Evolutionary conservation across 2,888 invertebrate species (phyloP).

Genomic region (Agrotis puta): DNA sequence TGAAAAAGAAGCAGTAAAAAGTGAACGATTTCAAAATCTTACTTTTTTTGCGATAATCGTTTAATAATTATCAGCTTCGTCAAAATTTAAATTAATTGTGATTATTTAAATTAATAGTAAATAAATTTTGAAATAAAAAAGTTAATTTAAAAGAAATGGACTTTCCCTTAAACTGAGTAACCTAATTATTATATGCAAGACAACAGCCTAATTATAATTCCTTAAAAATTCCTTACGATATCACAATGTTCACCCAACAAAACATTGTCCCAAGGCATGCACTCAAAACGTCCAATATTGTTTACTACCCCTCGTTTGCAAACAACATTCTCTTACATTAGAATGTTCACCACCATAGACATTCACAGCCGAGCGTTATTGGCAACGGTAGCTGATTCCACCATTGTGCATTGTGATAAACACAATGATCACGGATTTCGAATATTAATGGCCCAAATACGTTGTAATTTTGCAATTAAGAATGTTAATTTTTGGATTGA

Average conservation of each 20-base stretch:
- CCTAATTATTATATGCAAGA: too few species aligned
- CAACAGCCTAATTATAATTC: too few species aligned
- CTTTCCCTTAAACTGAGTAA: too few species aligned
- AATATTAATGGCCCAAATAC: conserved; percentile 56
- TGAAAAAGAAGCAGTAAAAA: too few species aligned
- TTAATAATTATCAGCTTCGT: too few species aligned
- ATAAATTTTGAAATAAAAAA: too few species aligned
- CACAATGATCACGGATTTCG: conserved; percentile 57
- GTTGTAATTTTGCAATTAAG: conserved; percentile 63
- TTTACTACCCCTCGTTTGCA: conserved; percentile 46
- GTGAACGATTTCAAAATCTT: too few species aligned
- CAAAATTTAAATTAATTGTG: too few species aligned
- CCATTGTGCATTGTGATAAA: conserved; percentile 58
- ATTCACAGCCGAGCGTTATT: conserved; percentile 50
- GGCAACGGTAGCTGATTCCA: conserved; percentile 63
- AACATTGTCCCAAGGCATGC: conserved; percentile 13
- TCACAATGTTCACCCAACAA: conserved; percentile 1
- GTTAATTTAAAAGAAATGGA: too few species aligned
- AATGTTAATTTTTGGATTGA: conserved; percentile 52
- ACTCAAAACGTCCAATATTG: conserved; percentile 29
- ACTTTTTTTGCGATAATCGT: too few species aligned
- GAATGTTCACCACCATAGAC: conserved; percentile 52
- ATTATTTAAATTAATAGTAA: too few species aligned
- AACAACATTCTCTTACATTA: conserved; percentile 59
- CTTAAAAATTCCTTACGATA: not conserved